phyloP scores from a whole-genome alignment of 2,113 vertebrate species.

The Oxyura jamaicensis region DNA sequence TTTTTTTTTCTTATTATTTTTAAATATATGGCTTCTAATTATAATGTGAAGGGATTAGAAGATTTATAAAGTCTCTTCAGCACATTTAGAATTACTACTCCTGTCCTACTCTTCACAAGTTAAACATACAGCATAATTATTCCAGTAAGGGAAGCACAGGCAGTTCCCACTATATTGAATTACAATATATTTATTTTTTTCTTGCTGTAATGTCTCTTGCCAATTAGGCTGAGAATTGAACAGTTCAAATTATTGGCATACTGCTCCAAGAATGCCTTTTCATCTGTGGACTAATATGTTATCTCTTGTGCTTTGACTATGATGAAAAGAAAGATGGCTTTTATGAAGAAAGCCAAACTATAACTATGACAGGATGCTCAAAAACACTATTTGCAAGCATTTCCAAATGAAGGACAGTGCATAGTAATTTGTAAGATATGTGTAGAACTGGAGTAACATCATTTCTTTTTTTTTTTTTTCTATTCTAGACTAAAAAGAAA shows the following conservation, averaged over 20 bases:
- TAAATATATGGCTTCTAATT: not conserved
- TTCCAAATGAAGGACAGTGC: constrained; percentile 29
- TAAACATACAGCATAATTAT: not conserved
- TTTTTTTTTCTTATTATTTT: not conserved
- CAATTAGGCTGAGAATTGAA: constrained; percentile 23
- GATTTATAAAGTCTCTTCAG: constrained; percentile 3
- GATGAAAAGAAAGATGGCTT: no score
- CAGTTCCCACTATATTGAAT: not conserved
- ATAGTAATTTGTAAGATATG: constrained; percentile 59
- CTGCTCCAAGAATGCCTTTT: constrained; percentile 49
- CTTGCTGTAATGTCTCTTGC: constrained; percentile 27
- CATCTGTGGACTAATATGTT: constrained; percentile 19
- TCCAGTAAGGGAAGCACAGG: constrained; percentile 19
- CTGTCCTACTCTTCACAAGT: constrained; percentile 29
- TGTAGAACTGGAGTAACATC: constrained; percentile 60
- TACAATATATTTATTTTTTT: constrained; percentile 30
- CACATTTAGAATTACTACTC: constrained; percentile 14
- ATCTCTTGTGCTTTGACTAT: constrained; percentile 23
- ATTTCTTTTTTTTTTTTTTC: constrained; percentile 62
- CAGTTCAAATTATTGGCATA: not conserved
- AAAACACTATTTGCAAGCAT: constrained; percentile 43
- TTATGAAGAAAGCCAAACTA: not conserved
- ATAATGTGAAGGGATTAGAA: not conserved
- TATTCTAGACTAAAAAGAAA: constrained; percentile 53
- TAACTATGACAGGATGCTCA: constrained; percentile 39